Evolutionary conservation across 2,797 vertebrate species (phyloP).

Genomic region (Syncerus caffer): DNA sequence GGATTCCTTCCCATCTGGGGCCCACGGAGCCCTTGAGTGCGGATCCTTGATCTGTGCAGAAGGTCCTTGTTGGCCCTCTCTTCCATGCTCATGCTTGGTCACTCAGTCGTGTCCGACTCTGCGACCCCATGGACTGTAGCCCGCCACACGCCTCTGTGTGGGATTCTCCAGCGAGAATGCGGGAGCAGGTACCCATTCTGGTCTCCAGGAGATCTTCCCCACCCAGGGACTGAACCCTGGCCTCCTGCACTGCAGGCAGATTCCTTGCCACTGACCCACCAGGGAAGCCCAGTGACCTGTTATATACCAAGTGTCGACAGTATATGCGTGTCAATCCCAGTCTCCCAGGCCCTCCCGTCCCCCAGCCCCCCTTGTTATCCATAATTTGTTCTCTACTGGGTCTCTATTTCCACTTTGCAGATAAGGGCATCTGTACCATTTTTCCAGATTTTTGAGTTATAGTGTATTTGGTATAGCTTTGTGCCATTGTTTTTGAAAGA

Average conservation of each 20-base stretch:
- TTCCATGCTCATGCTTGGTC: not conserved
- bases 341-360: not conserved
- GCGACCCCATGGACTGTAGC: not conserved
- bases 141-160: not conserved
- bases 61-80: not conserved
- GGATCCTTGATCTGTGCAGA: not conserved
- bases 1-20: not conserved
- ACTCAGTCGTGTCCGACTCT: not conserved
- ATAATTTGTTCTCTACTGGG: not conserved
- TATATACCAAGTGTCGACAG: accelerated
- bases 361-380: not conserved
- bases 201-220: not conserved
- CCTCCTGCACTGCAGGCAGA: not conserved
- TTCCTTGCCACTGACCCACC: not conserved
- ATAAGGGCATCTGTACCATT: not conserved
- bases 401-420: not conserved
- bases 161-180: not conserved
- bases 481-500: not conserved
- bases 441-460: not conserved
- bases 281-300: not conserved
- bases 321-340: accelerated
- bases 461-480: not conserved
- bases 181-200: not conserved
- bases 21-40: not conserved
- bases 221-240: not conserved